Evolutionary conservation across 2,113 vertebrate genomes (phyloP).

Genomic region (Myiozetetes cayanensis): DNA sequence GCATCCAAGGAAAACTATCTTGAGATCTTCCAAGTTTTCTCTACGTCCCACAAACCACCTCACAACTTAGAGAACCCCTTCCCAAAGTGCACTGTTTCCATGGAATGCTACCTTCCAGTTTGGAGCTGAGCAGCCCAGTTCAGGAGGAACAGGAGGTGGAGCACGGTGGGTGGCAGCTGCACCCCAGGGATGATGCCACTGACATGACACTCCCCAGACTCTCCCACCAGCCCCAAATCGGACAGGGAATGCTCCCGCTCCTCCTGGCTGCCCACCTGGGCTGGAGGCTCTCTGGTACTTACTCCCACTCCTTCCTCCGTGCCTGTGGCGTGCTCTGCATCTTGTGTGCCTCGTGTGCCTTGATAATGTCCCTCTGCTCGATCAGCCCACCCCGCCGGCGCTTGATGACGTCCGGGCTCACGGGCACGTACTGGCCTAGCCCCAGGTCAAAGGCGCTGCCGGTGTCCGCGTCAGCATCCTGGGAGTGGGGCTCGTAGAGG

Average conservation of each 20-base stretch:
- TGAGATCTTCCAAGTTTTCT: neutral
- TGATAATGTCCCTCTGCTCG: constrained; percentile 94
- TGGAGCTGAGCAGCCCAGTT: neutral
- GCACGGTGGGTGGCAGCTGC: rapidly evolving
- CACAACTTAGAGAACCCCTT: rapidly evolving
- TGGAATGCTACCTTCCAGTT: neutral
- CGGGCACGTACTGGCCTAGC: constrained; percentile 71
- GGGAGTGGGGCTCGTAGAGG: constrained; percentile 71
- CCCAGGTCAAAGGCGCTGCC: constrained; percentile 45
- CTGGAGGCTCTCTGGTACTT: constrained; percentile 71
- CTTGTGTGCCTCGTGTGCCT: constrained; percentile 95
- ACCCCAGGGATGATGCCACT: rapidly evolving
- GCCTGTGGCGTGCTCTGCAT: constrained; percentile 98
- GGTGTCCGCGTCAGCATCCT: constrained; percentile 69
- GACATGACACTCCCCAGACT: rapidly evolving
- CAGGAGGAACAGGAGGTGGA: rapidly evolving
- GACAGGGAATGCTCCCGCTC: rapidly evolving
- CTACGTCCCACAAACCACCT: rapidly evolving
- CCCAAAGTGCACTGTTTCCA: rapidly evolving
- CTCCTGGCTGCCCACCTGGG: constrained; percentile 4
- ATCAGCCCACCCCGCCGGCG: constrained; percentile 90
- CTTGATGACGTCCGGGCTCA: constrained; percentile 91
- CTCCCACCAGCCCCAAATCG: rapidly evolving
- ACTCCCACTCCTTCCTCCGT: constrained; percentile 97
- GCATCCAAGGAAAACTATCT: neutral